Conservation (phyloP, 2,888 invertebrate species). For the Leptura quadrifasciata region DNA sequence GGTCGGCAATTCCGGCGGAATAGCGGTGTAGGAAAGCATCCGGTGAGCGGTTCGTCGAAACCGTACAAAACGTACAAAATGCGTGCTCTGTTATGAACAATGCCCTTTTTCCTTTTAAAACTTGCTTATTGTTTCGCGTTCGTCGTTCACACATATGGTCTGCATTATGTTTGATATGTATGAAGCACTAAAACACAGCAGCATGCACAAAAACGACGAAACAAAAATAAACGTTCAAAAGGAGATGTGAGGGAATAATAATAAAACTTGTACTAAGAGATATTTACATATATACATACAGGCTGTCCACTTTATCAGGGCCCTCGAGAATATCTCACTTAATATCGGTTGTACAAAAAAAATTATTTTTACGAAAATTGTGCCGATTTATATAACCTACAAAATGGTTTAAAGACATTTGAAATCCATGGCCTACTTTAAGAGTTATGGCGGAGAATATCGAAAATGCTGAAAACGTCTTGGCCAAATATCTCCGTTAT, state of each 20-base stretch:
- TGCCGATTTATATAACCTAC: no score
- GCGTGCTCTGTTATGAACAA: slow-evolving; percentile 16
- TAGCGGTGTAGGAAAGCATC: slow-evolving; percentile 19
- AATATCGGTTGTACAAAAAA: no score
- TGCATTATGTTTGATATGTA: slow-evolving; percentile 28
- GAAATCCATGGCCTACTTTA: no score
- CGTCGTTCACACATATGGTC: slow-evolving; percentile 40
- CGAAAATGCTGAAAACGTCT: no score
- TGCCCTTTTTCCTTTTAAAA: slow-evolving; percentile 34
- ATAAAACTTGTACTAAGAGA: no score
- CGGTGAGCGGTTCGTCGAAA: slow-evolving; percentile 9
- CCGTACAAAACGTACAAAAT: slow-evolving; percentile 20
- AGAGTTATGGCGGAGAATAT: no score
- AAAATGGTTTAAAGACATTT: no score
- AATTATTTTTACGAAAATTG: no score
- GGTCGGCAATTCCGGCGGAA: slow-evolving; percentile 14
- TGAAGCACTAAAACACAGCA: not conserved
- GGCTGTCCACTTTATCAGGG: no score
- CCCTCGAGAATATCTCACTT: no score
- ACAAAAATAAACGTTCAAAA: slow-evolving; percentile 12
- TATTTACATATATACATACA: no score
- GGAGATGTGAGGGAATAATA: not conserved
- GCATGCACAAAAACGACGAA: not conserved
- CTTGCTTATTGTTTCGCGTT: slow-evolving; percentile 40
- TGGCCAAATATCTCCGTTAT: no score